Conservation (phyloP, 2,888 invertebrate species). For the Cancer borealis region DNA sequence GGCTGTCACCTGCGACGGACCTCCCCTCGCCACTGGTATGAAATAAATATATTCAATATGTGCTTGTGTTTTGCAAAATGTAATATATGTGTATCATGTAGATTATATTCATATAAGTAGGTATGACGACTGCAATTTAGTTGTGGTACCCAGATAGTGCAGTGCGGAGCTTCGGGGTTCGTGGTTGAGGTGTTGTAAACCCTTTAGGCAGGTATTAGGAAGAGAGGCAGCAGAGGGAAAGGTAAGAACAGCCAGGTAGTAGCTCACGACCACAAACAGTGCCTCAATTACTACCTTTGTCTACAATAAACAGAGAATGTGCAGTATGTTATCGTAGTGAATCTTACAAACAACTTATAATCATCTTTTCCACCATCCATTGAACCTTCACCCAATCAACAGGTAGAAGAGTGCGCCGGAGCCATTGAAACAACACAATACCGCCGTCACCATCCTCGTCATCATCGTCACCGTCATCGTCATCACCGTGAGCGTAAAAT, state of each 20-base stretch:
- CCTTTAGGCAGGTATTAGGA: too few species aligned
- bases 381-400: not conserved
- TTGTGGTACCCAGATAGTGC: not conserved
- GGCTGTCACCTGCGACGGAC: too few species aligned
- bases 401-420: slow-evolving; percentile 25
- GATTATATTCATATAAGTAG: not conserved
- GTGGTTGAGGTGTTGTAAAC: not conserved
- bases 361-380: not conserved
- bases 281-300: too few species aligned
- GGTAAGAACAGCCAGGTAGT: too few species aligned
- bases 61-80: not conserved
- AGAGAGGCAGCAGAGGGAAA: too few species aligned
- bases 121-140: not conserved
- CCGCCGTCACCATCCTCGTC: not conserved
- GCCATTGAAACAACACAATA: not conserved
- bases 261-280: too few species aligned
- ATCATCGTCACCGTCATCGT: slow-evolving; percentile 35
- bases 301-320: too few species aligned
- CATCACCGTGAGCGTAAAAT: slow-evolving; percentile 35
- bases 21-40: too few species aligned
- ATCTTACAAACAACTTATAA: too few species aligned
- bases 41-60: too few species aligned
- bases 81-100: not conserved
- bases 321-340: too few species aligned
- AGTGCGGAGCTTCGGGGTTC: not conserved